phyloP scores from a whole-genome alignment of 2,113 vertebrate species.

The Corythoichthys intestinalis region DNA sequence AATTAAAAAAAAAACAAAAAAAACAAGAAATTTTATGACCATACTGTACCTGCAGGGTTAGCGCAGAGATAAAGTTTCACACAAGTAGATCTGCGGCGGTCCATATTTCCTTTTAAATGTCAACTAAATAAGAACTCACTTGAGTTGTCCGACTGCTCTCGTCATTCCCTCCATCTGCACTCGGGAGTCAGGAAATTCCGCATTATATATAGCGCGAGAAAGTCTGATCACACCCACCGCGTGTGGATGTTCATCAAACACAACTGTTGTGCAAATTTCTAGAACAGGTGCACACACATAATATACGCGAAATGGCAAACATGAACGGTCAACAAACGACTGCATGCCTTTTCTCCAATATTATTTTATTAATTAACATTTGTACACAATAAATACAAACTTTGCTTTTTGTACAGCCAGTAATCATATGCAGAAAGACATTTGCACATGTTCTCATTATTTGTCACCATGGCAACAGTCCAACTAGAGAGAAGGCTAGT shows the following conservation, averaged over 20 bases:
- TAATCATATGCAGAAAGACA: constrained; percentile 88
- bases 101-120: constrained; percentile 16
- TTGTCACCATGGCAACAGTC: constrained; percentile 75
- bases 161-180: constrained; percentile 25
- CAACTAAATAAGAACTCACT: not conserved
- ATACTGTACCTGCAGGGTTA: constrained; percentile 66
- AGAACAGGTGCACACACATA: constrained; percentile 10
- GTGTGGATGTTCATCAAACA: not conserved
- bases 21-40: not conserved
- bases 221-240: constrained; percentile 46
- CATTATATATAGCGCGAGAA: constrained; percentile 31
- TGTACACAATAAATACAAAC: constrained; percentile 99
- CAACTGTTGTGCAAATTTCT: not conserved
- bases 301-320: not conserved
- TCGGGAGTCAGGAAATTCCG: constrained; percentile 48
- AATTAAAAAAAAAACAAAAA: not conserved
- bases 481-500: constrained; percentile 56
- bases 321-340: not conserved
- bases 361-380: constrained; percentile 98
- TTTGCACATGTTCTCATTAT: constrained; percentile 78
- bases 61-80: constrained; percentile 74
- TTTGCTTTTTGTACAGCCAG: constrained; percentile 90
- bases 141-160: constrained; percentile 7
- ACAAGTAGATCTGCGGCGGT: constrained; percentile 44
- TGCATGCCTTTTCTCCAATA: constrained; percentile 33